Base-by-base conservation (phyloP, 2,113 vertebrate genomes). In the Alligator sinensis region DNA sequence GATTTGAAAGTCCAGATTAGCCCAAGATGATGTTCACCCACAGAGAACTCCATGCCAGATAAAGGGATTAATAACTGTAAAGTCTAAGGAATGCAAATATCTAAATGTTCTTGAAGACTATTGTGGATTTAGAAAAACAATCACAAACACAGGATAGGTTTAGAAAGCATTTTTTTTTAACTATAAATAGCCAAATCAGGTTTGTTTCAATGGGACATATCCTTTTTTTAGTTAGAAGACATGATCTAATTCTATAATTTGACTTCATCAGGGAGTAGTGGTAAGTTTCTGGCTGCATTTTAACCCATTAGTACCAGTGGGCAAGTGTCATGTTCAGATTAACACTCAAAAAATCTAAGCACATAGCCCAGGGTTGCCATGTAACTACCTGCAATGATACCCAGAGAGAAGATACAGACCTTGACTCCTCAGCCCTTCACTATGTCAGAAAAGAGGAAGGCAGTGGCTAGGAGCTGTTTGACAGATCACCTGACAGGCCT, bases 41-140 rank as follows among this genome's bases (percentile, higher is more conserved):
- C 91, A 96, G 95, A 96, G 95, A 97, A 97, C 95, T 97, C 95
- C 95, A 96, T 95, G 61, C 81, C 90, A 97, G 97, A 96, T 84
- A 97, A 93, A 77, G 85, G 85, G 97, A 98, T 98, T 98, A 98
- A 97, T 96, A 97, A 97, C 83, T 92, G 86, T 95, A 97, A 92
- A 95, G 87, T 93, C 90, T 95, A 80, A 97, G 93, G 84, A 95
- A 97, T 92, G 93, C 91, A 98, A 97, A 97, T 95, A 96, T 97
- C 91, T 96, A 94, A 97, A 95, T 95, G 63, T 96, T 97, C 96
- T 94, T 95, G 87, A 96, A 97, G 97, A 98, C 98, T 98, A 97
- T 59, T 89, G 83, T 89, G 95, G 95, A 98, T 97, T 98, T 97
- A 97, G 92, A 94, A 97, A 97, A 97, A 97, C 95, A 97, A 98